phyloP scores from a whole-genome alignment of 2,888 invertebrate genomes.

The Standfussiana lucernea region DNA sequence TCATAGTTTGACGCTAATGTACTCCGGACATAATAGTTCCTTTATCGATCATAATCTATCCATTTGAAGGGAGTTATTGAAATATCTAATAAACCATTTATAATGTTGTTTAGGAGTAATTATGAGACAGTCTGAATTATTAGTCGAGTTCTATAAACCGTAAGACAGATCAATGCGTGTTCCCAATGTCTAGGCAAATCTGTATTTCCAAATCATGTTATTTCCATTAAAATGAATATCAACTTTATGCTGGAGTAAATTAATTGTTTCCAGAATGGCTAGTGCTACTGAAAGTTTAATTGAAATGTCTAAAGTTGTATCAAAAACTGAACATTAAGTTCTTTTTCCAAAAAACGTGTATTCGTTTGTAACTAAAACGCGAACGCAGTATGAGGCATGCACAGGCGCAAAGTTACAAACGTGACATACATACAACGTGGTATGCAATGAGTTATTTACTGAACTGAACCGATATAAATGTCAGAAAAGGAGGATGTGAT shows the following conservation, averaged over 20 bases:
- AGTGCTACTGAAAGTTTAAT: neutral
- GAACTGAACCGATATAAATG: neutral
- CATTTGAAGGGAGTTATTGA: constrained; percentile 42
- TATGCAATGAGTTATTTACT: neutral
- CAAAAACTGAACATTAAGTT: neutral
- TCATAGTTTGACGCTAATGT: constrained; percentile 37
- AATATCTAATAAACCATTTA: constrained; percentile 29
- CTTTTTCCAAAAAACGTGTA: neutral
- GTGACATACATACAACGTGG: neutral
- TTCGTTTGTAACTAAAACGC: neutral
- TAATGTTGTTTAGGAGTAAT: too few species aligned
- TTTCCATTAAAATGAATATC: neutral
- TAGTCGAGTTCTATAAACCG: constrained; percentile 15
- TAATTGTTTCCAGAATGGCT: neutral
- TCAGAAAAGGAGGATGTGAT: constrained; percentile 8
- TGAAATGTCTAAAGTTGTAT: neutral
- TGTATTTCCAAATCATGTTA: neutral
- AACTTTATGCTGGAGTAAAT: neutral
- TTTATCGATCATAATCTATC: constrained; percentile 39
- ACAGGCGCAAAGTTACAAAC: neutral
- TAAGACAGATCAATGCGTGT: constrained; percentile 17
- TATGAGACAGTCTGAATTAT: constrained; percentile 16
- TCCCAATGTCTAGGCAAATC: neutral
- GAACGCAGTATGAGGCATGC: neutral
- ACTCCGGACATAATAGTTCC: constrained; percentile 25